These are phyloP conservation scores for Euplagia quadripunctaria DNA, from an alignment of 2,888 invertebrate genomes.

Conservation along the genomic window DNA sequence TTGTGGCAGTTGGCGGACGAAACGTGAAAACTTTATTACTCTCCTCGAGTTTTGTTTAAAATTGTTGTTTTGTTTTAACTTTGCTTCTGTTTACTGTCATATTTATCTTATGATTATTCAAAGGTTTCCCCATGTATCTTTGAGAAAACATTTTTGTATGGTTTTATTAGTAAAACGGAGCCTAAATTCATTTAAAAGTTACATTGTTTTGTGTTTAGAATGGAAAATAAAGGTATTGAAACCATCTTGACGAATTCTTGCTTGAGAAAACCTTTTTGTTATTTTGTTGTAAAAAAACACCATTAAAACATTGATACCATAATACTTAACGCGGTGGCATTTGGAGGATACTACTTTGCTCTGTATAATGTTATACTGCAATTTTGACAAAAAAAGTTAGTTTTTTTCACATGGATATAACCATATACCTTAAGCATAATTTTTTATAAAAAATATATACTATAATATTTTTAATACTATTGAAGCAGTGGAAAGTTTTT, in stretches of 20 bases:
- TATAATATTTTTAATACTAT: background rate
- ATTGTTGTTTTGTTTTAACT: constrained; percentile 20
- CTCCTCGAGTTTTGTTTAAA: constrained; percentile 17
- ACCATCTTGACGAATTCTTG: no score
- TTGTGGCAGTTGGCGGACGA: constrained; percentile 9
- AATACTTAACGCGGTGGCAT: no score
- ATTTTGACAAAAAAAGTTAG: no score
- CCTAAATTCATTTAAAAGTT: background rate
- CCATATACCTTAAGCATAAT: no score
- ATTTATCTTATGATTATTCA: constrained; percentile 6
- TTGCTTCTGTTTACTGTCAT: constrained; percentile 15
- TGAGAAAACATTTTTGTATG: background rate
- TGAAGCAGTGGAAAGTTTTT: background rate
- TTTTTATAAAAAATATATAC: no score
- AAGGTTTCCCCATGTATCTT: background rate
- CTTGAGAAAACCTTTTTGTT: no score
- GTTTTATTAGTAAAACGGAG: background rate
- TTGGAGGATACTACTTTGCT: no score
- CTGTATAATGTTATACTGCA: no score
- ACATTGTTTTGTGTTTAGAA: background rate
- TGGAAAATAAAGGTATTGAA: background rate
- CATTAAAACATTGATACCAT: no score
- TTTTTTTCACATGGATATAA: no score
- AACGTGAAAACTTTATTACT: constrained; percentile 13
- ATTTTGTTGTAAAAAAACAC: no score